Conservation (phyloP, 2,113 vertebrate genomes). For the Alligator sinensis region DNA sequence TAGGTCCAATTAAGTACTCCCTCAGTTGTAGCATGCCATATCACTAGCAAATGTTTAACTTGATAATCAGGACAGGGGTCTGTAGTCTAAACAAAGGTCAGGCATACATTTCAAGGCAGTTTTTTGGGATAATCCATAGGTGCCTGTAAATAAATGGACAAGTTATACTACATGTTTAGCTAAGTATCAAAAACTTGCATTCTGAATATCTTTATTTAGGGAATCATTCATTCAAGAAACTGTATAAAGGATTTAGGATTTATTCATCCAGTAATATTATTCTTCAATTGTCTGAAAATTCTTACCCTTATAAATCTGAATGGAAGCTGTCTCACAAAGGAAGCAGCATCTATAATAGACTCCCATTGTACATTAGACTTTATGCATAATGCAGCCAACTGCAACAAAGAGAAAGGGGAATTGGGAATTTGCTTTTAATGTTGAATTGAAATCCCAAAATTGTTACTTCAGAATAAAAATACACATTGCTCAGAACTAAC, state of each 20-base stretch:
- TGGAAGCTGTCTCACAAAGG: conserved; percentile 20
- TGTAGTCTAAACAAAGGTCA: conserved; percentile 14
- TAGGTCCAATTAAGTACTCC: background rate
- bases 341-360: conserved; percentile 10
- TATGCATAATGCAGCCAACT: conserved; percentile 11
- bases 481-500: conserved; percentile 13
- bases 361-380: background rate
- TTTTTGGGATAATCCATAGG: background rate
- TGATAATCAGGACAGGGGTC: background rate
- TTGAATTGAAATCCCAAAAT: conserved; percentile 37
- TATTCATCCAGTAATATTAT: conserved; percentile 6
- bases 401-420: background rate
- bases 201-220: background rate
- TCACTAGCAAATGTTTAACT: background rate
- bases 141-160: background rate
- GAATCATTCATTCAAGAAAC: background rate
- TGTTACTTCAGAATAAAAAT: conserved; percentile 21
- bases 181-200: background rate
- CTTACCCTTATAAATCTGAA: conserved; percentile 23
- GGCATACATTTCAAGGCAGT: background rate
- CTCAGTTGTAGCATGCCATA: background rate
- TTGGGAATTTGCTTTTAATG: conserved; percentile 46
- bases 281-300: conserved; percentile 31
- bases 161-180: background rate
- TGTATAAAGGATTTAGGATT: conserved; percentile 20